A percentile compares a stretch with the other conserved stretches of the same genome.
Conservation (phyloP, 2,113 vertebrate genomes). For the Pterocles orientalis region DNA sequence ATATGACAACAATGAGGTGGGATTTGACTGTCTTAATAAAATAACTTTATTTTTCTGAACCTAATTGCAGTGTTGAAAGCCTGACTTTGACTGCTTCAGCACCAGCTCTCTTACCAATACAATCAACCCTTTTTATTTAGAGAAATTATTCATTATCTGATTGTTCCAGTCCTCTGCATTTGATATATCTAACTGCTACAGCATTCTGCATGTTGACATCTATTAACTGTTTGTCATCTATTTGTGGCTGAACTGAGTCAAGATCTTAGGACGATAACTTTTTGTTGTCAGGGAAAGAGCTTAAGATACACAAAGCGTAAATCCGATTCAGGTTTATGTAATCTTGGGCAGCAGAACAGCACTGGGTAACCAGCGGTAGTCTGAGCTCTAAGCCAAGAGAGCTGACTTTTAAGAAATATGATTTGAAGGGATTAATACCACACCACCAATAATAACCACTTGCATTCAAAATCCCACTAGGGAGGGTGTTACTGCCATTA, state of each 20-base stretch:
- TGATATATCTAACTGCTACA: neutral
- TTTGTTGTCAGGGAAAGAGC: neutral
- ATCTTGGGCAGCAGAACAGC: neutral
- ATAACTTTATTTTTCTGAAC: neutral
- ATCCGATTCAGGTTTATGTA: fast-evolving
- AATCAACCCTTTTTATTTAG: neutral
- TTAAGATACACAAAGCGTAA: neutral
- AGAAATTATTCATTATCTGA: neutral
- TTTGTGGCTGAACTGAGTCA: neutral
- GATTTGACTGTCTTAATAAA: neutral
- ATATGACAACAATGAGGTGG: neutral
- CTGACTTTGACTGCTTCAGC: neutral
- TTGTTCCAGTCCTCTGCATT: neutral
- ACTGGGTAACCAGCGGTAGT: neutral
- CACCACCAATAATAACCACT: neutral
- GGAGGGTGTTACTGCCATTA: neutral
- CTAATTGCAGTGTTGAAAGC: neutral
- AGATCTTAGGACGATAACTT: neutral
- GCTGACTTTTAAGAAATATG: neutral
- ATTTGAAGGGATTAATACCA: neutral
- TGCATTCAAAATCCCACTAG: neutral
- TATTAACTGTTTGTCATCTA: neutral
- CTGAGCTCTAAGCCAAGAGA: neutral
- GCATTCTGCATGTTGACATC: neutral
- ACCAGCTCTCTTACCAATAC: neutral